Evolutionary conservation across 2,797 vertebrate species (phyloP).

Genomic region (Malurus leucopterus): DNA sequence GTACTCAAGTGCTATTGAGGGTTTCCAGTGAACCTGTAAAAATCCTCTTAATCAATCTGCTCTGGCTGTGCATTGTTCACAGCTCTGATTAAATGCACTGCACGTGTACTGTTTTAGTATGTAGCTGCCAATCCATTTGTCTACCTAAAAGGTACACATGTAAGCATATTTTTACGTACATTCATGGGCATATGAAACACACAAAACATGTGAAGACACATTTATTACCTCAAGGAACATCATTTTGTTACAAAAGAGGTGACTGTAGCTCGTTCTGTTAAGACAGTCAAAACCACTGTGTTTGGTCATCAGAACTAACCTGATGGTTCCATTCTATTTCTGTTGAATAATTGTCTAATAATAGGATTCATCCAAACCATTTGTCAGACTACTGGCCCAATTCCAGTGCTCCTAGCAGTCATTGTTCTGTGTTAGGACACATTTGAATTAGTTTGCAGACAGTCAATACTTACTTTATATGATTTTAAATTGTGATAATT

Average conservation of each 20-base stretch:
- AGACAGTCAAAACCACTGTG: neutral
- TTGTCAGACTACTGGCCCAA: neutral
- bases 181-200: neutral
- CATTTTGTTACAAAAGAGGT: neutral
- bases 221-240: neutral
- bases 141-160: neutral
- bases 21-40: constrained; percentile 46
- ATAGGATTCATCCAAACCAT: neutral
- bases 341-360: neutral
- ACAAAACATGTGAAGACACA: neutral
- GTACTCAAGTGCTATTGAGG: constrained; percentile 45
- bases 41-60: constrained; percentile 45
- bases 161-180: neutral
- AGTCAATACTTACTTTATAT: constrained; percentile 36
- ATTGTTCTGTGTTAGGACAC: neutral
- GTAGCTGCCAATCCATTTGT: neutral
- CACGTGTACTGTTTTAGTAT: neutral
- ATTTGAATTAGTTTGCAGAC: constrained; percentile 33
- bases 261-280: neutral
- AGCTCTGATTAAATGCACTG: constrained; percentile 10
- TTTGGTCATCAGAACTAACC: neutral
- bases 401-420: neutral
- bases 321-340: neutral
- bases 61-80: neutral
- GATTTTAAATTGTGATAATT: constrained; percentile 61